Base-by-base conservation (phyloP, 2,113 vertebrate genomes). In the Aptenodytes patagonicus region DNA sequence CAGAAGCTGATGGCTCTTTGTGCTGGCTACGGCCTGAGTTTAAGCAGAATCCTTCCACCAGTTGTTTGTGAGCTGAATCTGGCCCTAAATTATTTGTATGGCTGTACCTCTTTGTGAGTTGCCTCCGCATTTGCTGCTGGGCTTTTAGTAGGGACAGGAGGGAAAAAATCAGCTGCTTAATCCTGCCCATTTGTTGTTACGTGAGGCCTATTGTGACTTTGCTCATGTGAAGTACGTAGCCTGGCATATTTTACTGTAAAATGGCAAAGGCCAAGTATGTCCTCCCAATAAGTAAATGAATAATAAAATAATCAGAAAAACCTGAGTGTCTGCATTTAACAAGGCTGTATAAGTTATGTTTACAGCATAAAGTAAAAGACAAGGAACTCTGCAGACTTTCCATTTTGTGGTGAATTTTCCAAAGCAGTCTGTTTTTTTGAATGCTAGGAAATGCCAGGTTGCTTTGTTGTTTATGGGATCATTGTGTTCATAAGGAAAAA, bases 221-320 rank as follows among this genome's bases (percentile, higher is more conserved):
- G 71, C 51, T 90, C 7, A 0, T 2, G 26, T 31, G 66, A n/a
- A 49, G 51, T 31, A 10, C 0, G 1, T 18, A 34, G 47, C 1
- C 2, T n/a, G 51, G 64, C 38, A 1, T 12, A 29, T 49, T 66
- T 60, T 52, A 11, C 0, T 71, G 77, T 61, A 36, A 73, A 66
- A 69, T 21, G 34, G 26, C 42, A 55, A 44, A 47, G 17, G 52
- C 57, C 16, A 58, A 57, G 16, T 60, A 22, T 69, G 52, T 31
- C 18, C 26, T 11, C 62, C 21, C 51, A 22, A 2, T 26, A 73
- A 34, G 47, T 54, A 47, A 18, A 4, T 8, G 2, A 55, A 51
- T 68, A 71, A 87, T 46, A 57, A 55, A 81, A 75, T 32, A 92
- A 79, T 52, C 52, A 34, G 52, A 49, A 84, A 93, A 89, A 14